Base-by-base conservation (phyloP, 1,140 invertebrate species). In the Zaprionus gabonicus region DNA sequence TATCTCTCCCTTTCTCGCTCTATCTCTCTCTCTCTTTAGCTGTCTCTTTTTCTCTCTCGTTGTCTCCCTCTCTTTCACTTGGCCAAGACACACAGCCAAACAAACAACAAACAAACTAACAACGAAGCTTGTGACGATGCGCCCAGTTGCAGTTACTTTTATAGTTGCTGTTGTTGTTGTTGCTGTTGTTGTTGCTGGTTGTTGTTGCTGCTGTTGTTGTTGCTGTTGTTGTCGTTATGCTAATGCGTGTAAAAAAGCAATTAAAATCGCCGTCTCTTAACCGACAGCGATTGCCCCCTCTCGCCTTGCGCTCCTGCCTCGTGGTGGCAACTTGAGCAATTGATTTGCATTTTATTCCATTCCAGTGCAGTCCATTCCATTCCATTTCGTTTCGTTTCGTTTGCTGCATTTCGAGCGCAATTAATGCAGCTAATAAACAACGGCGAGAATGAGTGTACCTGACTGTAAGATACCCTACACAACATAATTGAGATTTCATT, bases 181-280 rank as follows among this genome's bases (percentile, higher is more conserved):
- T 51, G 49, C 13, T 23, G 55, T 23, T 53, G 49, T 4, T 23
- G 4, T 25, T 51, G 49, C 13, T 53, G 20, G 49, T 1, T 51
- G 44, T 31, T 49, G 25, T 71, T 78, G 71, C 23, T 27, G 70
- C 17, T 36, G 25, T 34, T 57, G 15, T 23, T n/a, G 27, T 20
- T 68, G 68, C 5, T 59, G 60, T n/a, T 64, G 77, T 49, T 71
- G 77, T 65, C 77, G 65, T 80, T 88, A 86, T 86, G 83, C 71
- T 83, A 86, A 86, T 86, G 77, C 80, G 74, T 83, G 77, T 87
- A 78, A 84, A 87, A 87, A 79, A 76, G 65, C 81, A 88, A 88
- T 88, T 90, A 88, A 88, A 90, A 81, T 84, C 65, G 69, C 78
- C 70, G 68, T 67, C 81, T 71, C 63, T 71, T 60, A 69, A 69